Percentiles rank a stretch among this genome's conserved stretches.
These are phyloP conservation scores for Panthera leo DNA, from an alignment of 2,113 vertebrate genomes.

Conservation along the genomic window DNA sequence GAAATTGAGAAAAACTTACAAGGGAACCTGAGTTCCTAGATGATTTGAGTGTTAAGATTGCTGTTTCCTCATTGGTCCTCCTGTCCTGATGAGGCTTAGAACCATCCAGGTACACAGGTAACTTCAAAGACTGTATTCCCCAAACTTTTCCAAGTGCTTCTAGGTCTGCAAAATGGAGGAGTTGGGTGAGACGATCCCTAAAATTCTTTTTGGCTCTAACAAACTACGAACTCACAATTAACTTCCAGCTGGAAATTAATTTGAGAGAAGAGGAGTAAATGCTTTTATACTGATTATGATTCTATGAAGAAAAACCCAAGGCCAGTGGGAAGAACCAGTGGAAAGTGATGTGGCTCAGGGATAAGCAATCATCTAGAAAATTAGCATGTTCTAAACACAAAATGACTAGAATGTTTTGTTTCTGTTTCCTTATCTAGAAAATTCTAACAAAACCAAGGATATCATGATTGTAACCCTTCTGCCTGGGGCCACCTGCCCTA, in stretches of 20 bases:
- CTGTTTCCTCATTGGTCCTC: background rate
- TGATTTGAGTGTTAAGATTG: background rate
- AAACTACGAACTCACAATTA: background rate
- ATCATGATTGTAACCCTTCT: background rate
- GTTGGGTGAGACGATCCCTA: background rate
- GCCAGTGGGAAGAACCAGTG: background rate
- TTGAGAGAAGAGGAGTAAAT: background rate
- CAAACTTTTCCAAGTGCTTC: background rate
- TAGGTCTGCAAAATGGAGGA: background rate
- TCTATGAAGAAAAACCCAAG: background rate
- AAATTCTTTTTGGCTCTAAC: background rate
- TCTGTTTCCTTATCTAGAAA: constrained; percentile 33
- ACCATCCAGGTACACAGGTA: background rate
- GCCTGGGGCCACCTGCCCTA: background rate
- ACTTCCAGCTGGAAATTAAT: background rate
- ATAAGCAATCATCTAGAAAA: constrained; percentile 27
- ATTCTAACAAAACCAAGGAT: constrained; percentile 16
- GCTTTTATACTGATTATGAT: background rate
- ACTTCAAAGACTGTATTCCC: background rate
- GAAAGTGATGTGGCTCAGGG: background rate
- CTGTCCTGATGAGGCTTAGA: background rate
- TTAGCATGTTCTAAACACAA: background rate
- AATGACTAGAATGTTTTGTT: background rate
- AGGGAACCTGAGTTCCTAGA: background rate
- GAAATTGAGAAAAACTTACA: background rate